Percentiles rank a stretch among this genome's conserved stretches.
These are phyloP conservation scores for Cynoglossus semilaevis DNA, from an alignment of 2,113 vertebrate species.

Conservation along the genomic window DNA sequence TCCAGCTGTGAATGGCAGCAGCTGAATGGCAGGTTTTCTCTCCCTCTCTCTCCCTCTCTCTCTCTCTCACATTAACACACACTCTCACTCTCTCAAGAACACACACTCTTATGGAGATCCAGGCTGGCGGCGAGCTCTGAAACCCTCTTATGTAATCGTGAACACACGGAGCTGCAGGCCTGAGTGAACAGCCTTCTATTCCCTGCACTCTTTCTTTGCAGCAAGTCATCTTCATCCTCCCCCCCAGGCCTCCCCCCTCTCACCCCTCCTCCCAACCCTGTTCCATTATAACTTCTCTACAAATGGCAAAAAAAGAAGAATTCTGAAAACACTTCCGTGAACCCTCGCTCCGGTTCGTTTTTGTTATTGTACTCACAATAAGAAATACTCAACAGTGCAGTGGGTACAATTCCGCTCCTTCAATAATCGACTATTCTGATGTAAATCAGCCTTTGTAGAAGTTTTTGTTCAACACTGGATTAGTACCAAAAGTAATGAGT, in stretches of 20 bases:
- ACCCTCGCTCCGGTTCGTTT: too few species aligned
- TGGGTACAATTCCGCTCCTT: too few species aligned
- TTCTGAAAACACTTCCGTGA: constrained; percentile 3
- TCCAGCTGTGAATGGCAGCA: too few species aligned
- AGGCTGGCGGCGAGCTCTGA: constrained; percentile 53
- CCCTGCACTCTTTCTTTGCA: constrained; percentile 39
- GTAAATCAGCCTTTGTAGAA: too few species aligned
- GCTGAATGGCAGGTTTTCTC: constrained; percentile 8
- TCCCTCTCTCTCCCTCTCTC: constrained; percentile 13
- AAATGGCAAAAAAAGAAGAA: constrained; percentile 29
- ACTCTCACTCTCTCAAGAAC: constrained; percentile 15
- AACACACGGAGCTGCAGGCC: constrained; percentile 66
- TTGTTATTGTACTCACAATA: too few species aligned
- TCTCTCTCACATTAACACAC: constrained; percentile 17
- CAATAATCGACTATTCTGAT: too few species aligned
- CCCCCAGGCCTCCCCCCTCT: background rate
- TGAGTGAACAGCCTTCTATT: constrained; percentile 65
- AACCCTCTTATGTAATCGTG: constrained; percentile 66
- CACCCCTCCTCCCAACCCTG: background rate
- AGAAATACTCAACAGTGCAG: too few species aligned
- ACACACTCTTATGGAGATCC: constrained; percentile 4
- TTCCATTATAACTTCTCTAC: constrained; percentile 19
- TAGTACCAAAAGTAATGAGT: too few species aligned
- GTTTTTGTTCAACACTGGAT: too few species aligned
- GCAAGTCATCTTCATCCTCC: constrained; percentile 4